A percentile compares a stretch with the other conserved stretches of the same genome.
These are phyloP conservation scores for Lissonota sp. DNA, from an alignment of 2,888 invertebrate species.

Conservation along the genomic window DNA sequence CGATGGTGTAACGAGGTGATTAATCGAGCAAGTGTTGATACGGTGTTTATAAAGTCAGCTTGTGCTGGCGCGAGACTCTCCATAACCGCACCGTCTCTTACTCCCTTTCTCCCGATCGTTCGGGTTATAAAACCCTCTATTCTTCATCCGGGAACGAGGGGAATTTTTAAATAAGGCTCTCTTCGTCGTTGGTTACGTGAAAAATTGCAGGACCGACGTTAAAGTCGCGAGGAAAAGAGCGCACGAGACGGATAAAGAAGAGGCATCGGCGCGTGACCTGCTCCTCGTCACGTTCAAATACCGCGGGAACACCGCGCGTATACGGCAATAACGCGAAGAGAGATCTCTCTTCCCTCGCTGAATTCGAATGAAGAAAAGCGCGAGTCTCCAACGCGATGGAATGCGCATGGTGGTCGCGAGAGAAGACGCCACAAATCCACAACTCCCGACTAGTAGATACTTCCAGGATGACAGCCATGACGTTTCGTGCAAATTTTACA, in stretches of 20 bases:
- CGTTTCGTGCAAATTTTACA: slow-evolving; percentile 55
- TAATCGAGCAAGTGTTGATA: slow-evolving; percentile 57
- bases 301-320: slow-evolving; percentile 36
- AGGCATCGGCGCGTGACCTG: slow-evolving; percentile 61
- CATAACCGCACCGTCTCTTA: slow-evolving; percentile 4
- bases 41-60: slow-evolving; percentile 48
- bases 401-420: slow-evolving; percentile 55
- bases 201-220: slow-evolving; percentile 51
- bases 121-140: slow-evolving; percentile 36
- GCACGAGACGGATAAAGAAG: slow-evolving; percentile 27
- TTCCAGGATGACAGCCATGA: slow-evolving; percentile 24
- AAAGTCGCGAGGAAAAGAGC: slow-evolving; percentile 8
- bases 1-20: slow-evolving; percentile 52
- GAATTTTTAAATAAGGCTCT: slow-evolving; percentile 58
- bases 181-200: slow-evolving; percentile 41
- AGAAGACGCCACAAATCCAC: slow-evolving; percentile 33
- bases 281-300: slow-evolving; percentile 57
- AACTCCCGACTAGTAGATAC: slow-evolving; percentile 19
- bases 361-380: slow-evolving; percentile 56
- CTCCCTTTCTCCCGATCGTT: slow-evolving; percentile 19
- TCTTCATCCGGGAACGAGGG: slow-evolving; percentile 60
- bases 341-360: slow-evolving; percentile 14
- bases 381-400: slow-evolving; percentile 48
- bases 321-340: slow-evolving; percentile 45
- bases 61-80: slow-evolving; percentile 15